These are phyloP conservation scores for Anas flavirostris DNA, from an alignment of 2,797 vertebrate species.

Conservation along the genomic window DNA sequence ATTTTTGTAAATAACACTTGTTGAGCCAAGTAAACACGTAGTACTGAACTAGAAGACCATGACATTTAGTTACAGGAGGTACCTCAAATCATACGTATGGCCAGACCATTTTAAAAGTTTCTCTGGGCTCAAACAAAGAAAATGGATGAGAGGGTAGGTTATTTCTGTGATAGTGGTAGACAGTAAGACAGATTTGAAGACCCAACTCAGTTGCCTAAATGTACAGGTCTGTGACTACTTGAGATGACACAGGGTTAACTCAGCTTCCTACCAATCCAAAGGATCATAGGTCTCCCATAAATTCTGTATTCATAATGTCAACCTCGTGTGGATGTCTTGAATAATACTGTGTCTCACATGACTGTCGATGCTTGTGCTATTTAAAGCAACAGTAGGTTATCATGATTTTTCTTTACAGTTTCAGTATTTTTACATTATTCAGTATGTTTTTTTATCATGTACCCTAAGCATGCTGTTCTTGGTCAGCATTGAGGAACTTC, in stretches of 20 bases:
- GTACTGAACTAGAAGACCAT: background rate
- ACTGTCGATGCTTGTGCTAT: background rate
- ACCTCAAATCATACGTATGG: background rate
- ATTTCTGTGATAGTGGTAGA: background rate
- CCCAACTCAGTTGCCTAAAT: background rate
- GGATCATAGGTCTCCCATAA: background rate
- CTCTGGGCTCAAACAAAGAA: background rate
- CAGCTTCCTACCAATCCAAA: background rate
- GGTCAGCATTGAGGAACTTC: background rate
- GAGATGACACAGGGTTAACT: background rate
- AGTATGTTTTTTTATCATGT: background rate
- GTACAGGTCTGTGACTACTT: background rate
- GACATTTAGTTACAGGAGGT: background rate
- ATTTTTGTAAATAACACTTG: background rate
- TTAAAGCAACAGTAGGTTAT: background rate
- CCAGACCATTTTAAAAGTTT: background rate
- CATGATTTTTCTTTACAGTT: background rate
- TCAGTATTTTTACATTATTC: background rate
- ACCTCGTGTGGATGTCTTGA: background rate
- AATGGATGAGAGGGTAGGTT: background rate
- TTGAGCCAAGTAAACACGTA: background rate
- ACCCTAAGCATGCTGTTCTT: background rate
- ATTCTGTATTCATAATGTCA: fast-evolving
- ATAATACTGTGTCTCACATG: background rate
- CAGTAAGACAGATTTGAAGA: background rate